Evolutionary conservation across 2,113 vertebrate species (phyloP), one percentile per base, ranked within the genome.

Genomic region (Poeciliopsis prolifica): DNA sequence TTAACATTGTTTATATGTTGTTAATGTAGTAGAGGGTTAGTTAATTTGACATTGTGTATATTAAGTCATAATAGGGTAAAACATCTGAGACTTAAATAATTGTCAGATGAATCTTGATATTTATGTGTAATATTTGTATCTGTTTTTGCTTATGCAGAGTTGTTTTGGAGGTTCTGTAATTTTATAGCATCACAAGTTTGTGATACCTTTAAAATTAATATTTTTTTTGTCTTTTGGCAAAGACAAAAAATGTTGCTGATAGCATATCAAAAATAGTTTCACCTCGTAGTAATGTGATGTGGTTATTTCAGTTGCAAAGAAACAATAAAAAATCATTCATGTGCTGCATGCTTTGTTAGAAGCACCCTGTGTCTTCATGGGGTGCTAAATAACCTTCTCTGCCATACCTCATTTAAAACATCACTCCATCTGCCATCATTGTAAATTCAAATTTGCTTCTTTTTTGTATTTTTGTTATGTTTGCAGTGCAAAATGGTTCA

Each of bases 401-500:
- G 28, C 5, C 48, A 35, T 29, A 11, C 40, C 13, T 24, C 17
- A 9, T 64, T 64, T 33, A 31, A 65, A 65, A 31, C 22, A 19
- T 19, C 64, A 65, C 61, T 63, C 13, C 17, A 12, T 62, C 54
- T 35, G 64, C 35, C 44, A 65, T 1, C 15, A 17, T 17, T 48
- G 44, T 48, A 19, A 48, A 30, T 70, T 71, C 54, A 62, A 54
- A 74, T 80, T 33, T 68, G 54, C 31, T 74, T 76, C n/a, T 65
- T 31, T 35, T 82, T 58, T n/a, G 22, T 8, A n/a, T 58, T 0
- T 33, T 63, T 68, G 12, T 65, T 72, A 88, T 89, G 81, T 11
- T 95, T 95, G 54, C 86, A 98, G 97, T 97, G 87, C 97, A 98
- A 96, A 98, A 97, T 96, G 96, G 97, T 95, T 97, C 97, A 0